Evolutionary conservation across 2,113 vertebrate genomes (phyloP), one percentile per base, ranked within the genome.

Genomic region (Lucifuga dentata): DNA sequence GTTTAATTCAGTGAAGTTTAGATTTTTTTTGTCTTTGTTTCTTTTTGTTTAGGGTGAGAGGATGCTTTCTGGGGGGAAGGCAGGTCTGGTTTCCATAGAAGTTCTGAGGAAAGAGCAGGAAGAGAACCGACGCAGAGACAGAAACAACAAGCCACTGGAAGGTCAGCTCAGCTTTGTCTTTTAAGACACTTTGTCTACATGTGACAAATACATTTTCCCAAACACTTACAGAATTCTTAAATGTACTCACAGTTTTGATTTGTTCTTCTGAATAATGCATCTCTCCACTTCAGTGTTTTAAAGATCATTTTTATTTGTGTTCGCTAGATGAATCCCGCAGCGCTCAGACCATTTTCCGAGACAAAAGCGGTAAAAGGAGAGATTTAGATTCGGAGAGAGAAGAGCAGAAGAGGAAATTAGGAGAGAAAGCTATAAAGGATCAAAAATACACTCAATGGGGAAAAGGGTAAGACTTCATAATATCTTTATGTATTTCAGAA

Each of bases 401-500:
- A 53, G 93, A 98, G 43, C 92, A 95, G 86, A 89, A 63, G 67
- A 92, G 53, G 88, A 94, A 93, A 80, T 95, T 90, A 7, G 93
- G 90, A 46, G 93, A 93, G 11, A 90, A 95, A 67, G 91, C 94
- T 0, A 89, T 93, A 83, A 93, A 93, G 17, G 94, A 95, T 1
- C 93, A 95, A 70, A 95, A 95, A 23, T 99, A 99, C 1, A 94
- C 96, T 45, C 92, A 92, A 57, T 99, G 98, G 98, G 98, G 98
- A 0, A 97, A 90, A 90, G 98, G 98, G 98, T 99, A 65, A 93
- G 91, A 53, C 13, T 60, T 19, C 26, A 33, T 11, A 36, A 3
- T 7, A 5, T 11, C 45, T 3, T 44, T 3, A 20, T 16, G 52
- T 17, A 41, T 49, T 16, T n/a, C 3, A 17, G 15, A 61, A 24